Percentiles rank a stretch among this genome's conserved stretches.
Conservation (phyloP, 2,797 vertebrate species). For the Tenualosa thibaudeaui region DNA sequence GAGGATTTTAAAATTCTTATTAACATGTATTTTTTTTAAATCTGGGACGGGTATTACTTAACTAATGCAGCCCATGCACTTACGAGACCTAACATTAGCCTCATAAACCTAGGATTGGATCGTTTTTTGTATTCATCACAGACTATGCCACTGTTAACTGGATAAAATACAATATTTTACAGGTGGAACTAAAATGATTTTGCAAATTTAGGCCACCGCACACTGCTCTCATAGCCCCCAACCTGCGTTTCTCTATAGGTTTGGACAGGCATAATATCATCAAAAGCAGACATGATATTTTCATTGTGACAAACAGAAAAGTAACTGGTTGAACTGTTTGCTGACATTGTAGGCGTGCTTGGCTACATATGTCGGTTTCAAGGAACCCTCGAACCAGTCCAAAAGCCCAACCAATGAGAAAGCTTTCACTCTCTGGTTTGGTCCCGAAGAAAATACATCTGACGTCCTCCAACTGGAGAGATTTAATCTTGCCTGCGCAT, state of each 20-base stretch:
- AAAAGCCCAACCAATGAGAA: constrained; percentile 14
- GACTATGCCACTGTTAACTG: not conserved
- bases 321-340: constrained; percentile 16
- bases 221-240: not conserved
- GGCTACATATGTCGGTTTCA: constrained; percentile 21
- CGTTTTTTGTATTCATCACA: not conserved
- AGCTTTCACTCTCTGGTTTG: not conserved
- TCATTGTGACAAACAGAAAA: not conserved
- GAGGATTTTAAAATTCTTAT: not conserved
- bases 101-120: not conserved
- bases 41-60: not conserved
- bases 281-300: not conserved
- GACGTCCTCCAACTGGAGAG: not conserved
- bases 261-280: not conserved
- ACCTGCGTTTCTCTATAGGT: not conserved
- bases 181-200: not conserved
- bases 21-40: not conserved
- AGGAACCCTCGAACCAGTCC: constrained; percentile 12
- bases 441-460: constrained; percentile 15
- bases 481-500: constrained; percentile 1
- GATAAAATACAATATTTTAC: not conserved
- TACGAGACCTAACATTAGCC: not conserved
- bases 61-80: not conserved
- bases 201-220: not conserved
- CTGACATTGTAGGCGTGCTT: constrained; percentile 14